Evolutionary conservation across 2,113 vertebrate species (phyloP).

Genomic region (Felis chaus): DNA sequence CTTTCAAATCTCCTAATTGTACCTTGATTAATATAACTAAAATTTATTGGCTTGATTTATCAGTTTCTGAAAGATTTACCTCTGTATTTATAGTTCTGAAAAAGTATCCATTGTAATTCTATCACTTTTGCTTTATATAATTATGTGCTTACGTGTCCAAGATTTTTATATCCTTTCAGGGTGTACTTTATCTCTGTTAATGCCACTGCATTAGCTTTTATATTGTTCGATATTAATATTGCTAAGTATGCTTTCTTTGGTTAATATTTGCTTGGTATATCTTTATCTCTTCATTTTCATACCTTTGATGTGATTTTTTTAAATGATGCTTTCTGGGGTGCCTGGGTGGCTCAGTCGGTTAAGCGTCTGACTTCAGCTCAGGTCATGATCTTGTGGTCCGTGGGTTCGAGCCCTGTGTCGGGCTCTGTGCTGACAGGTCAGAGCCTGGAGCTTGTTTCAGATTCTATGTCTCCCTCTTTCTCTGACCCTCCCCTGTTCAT

Average conservation of each 20-base stretch:
- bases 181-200: neutral
- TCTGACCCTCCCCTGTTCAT: too few relatives aligned
- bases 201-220: neutral
- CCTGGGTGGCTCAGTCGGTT: too few relatives aligned
- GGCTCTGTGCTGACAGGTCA: too few relatives aligned
- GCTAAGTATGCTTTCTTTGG: neutral
- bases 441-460: too few relatives aligned
- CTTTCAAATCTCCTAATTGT: constrained; percentile 14
- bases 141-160: neutral
- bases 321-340: neutral
- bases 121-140: neutral
- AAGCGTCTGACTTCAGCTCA: too few relatives aligned
- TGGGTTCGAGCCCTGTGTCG: too few relatives aligned
- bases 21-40: neutral
- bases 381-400: too few relatives aligned
- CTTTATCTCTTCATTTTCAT: constrained; percentile 22
- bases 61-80: constrained; percentile 14
- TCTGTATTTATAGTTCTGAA: neutral
- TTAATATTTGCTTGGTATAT: constrained; percentile 1
- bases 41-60: neutral
- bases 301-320: neutral
- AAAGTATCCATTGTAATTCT: constrained; percentile 1
- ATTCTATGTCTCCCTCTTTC: too few relatives aligned
- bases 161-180: neutral
- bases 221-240: neutral